Base-by-base conservation (phyloP, 1,140 invertebrate genomes). In the Drosophila sturtevanti region DNA sequence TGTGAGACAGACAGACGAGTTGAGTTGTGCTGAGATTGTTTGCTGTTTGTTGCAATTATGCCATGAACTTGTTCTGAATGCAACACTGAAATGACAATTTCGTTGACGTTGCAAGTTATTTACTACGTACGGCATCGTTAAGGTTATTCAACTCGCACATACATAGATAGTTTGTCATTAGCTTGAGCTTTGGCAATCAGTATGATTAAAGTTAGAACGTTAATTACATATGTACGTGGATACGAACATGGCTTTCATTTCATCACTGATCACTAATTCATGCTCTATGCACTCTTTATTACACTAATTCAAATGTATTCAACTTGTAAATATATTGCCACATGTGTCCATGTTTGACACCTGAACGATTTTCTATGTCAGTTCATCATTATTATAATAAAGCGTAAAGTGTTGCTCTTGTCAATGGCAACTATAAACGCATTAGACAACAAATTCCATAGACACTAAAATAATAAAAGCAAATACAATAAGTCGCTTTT, bases 81-180 rank as follows among this genome's bases (percentile, higher is more conserved):
- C 72, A 52, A 78, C 82, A 81, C 79, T 81, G 79, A 82, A 87
- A 86, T 86, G 84, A 87, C 82, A 86, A 87, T 89, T 89, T 82
- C 79, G 82, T 82, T 48, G 41, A 79, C 79, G 82, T 82, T 82
- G 72, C 68, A 86, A 81, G 48, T 77, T 66, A 48, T 48, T 48
- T 48, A 48, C 58, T 41, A 55, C 63, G 27, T 31, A 51, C 63
- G 6, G 27, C 52, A 0, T 24, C 16, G 37, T 37, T n/a, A 31
- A 77, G 81, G 81, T 85, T 85, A 68, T 85, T 86, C 81, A 85
- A 86, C 81, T 73, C 61, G n/a, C n/a, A n/a, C n/a, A n/a, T n/a
- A n/a, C n/a, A n/a, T 37, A 64, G 69, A 77, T 85, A 73, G 78
- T 77, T 85, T 80, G 81, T 85, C 77, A 85, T 85, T 85, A 85